A percentile compares a stretch with the other conserved stretches of the same genome.
phyloP scores from a whole-genome alignment of 2,888 invertebrate species.

The Pherbina coryleti region DNA sequence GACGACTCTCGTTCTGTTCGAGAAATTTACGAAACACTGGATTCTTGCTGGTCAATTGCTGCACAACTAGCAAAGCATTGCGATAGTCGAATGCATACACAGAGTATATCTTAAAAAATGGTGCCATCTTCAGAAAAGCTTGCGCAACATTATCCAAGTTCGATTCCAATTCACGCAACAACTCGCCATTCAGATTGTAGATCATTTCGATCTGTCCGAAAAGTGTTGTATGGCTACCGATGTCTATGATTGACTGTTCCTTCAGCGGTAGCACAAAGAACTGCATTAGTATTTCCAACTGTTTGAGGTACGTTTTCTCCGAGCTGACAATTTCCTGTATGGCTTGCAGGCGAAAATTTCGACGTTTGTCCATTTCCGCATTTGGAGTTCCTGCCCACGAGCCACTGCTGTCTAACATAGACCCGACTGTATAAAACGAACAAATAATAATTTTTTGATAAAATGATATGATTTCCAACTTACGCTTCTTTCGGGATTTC shows the following conservation, averaged over 20 bases:
- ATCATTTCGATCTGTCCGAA: conserved; percentile 77
- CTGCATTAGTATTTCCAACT: conserved; percentile 76
- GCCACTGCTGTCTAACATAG: conserved; percentile 70
- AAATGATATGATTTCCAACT: neutral
- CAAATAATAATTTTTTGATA: neutral
- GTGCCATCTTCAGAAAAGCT: conserved; percentile 79
- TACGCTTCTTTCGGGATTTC: conserved; percentile 74
- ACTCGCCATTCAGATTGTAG: conserved; percentile 75
- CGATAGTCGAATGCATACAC: conserved; percentile 83
- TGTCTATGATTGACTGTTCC: conserved; percentile 71
- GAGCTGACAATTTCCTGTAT: conserved; percentile 78
- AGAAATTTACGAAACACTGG: conserved; percentile 73
- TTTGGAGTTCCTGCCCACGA: conserved; percentile 57
- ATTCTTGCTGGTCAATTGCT: conserved; percentile 72
- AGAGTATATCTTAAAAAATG: conserved; percentile 83
- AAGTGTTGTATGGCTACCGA: conserved; percentile 71
- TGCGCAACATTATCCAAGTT: conserved; percentile 74
- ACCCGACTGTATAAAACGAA: conserved; percentile 69
- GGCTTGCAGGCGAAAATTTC: conserved; percentile 71
- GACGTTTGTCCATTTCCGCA: conserved; percentile 62
- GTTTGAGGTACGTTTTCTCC: conserved; percentile 78
- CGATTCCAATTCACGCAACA: conserved; percentile 73
- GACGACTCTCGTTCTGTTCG: conserved; percentile 75
- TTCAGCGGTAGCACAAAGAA: conserved; percentile 75
- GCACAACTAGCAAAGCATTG: conserved; percentile 74